phyloP scores from a whole-genome alignment of 2,113 vertebrate species.

The Neolamprologus kungweensis region DNA sequence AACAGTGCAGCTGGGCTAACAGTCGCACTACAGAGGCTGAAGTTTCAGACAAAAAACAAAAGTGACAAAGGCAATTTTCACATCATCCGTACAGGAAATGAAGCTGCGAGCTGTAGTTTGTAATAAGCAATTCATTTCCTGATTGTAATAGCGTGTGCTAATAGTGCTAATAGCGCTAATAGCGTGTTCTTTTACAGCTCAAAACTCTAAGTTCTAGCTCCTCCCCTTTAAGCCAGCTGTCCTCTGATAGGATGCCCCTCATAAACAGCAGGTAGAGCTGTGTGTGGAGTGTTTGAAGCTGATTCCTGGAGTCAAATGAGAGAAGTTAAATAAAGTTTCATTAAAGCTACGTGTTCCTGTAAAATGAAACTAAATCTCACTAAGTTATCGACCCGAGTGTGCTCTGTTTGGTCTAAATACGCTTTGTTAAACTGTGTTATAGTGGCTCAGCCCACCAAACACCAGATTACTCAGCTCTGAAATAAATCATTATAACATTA shows the following conservation, averaged over 20 bases:
- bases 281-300: not conserved
- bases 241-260: not conserved
- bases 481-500: not conserved
- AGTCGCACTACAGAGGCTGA: not conserved
- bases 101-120: not conserved
- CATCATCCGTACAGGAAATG: not conserved
- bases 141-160: not conserved
- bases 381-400: not conserved
- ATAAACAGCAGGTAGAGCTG: not conserved
- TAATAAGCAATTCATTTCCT: accelerated
- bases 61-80: not conserved
- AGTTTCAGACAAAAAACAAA: not conserved
- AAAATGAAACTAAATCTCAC: not conserved
- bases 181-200: accelerated
- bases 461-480: not conserved
- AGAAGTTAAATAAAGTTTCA: not conserved
- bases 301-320: not conserved
- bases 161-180: not conserved
- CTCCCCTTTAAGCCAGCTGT: not conserved
- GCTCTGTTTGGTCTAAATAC: not conserved
- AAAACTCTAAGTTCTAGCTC: not conserved
- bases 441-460: not conserved
- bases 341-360: not conserved
- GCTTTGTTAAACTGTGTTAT: not conserved
- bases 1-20: not conserved